phyloP scores from a whole-genome alignment of 2,113 vertebrate genomes.

The Coracopsis vasa region DNA sequence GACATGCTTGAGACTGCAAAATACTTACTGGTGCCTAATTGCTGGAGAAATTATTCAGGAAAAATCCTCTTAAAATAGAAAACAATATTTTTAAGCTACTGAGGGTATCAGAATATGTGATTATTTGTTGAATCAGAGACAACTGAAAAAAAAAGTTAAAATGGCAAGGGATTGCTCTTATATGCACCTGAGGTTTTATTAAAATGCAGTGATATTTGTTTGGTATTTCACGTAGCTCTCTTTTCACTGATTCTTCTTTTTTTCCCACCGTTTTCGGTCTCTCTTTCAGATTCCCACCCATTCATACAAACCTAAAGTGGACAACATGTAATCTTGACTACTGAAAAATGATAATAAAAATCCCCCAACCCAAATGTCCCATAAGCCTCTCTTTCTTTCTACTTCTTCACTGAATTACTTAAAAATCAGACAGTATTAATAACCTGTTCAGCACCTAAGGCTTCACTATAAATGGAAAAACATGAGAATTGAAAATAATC shows the following conservation, averaged over 20 bases:
- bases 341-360: background rate
- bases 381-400: background rate
- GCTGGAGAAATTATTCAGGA: conserved; percentile 49
- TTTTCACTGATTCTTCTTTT: background rate
- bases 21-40: conserved; percentile 62
- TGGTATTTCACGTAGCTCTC: background rate
- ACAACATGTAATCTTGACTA: background rate
- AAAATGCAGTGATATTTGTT: background rate
- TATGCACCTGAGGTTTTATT: background rate
- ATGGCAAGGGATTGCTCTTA: background rate
- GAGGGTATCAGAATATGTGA: conserved; percentile 13
- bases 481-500: background rate
- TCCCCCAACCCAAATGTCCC: fast-evolving
- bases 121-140: conserved; percentile 3
- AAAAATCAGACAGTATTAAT: background rate
- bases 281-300: background rate
- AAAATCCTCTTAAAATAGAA: conserved; percentile 56
- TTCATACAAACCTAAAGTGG: background rate
- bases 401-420: background rate
- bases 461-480: background rate
- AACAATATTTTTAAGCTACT: conserved; percentile 38
- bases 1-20: conserved; percentile 45
- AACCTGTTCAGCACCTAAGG: background rate
- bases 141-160: background rate
- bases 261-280: background rate